Base-by-base conservation (phyloP, 2,797 vertebrate genomes). In the Falco rusticolus region DNA sequence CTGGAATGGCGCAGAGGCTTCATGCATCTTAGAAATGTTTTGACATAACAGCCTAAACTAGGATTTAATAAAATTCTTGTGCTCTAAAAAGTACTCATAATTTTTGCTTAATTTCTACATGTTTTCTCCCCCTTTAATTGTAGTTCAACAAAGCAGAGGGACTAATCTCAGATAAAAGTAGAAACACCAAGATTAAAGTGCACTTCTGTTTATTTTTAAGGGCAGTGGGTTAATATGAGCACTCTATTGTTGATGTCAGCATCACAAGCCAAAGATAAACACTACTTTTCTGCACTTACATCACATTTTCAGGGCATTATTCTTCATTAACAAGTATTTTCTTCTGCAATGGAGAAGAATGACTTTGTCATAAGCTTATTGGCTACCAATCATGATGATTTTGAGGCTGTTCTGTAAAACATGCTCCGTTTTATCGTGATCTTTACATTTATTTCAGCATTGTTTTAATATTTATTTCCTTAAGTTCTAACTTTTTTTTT, bases 161-260 rank as follows among this genome's bases (percentile, higher is more conserved):
- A 60, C 86, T 94, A 95, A 96, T 92, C 92, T 84, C 95, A 96
- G 93, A 97, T 97, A 96, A 97, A 97, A 98, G 96, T 95, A 93
- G 92, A 85, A 96, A 87, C 72, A 69, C 91, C 72, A 63, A 94
- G 94, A 94, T 97, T 93, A 74, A 96, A 97, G 95, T 96, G 87
- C 85, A 70, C 83, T 85, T 94, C 34, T 97, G 96, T 97, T 96
- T 98, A 96, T 97, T 98, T 98, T 97, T 96, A 97, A 97, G 96
- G 96, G 93, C 94, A 87, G 47, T 84, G 71, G 89, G 95, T 96
- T 98, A 97, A 97, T 93, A 97, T 75, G 94, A 56, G 81, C 96
- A 91, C 48, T 61, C 83, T 79, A 39, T 93, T 96, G 93, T 97
- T 96, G 96, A 98, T 96, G 95, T 96, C 96, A 97, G 96, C 77